A percentile compares a stretch with the other conserved stretches of the same genome.
These are phyloP conservation scores for Drymonia ruficornis DNA, from an alignment of 2,888 invertebrate species.

Conservation along the genomic window DNA sequence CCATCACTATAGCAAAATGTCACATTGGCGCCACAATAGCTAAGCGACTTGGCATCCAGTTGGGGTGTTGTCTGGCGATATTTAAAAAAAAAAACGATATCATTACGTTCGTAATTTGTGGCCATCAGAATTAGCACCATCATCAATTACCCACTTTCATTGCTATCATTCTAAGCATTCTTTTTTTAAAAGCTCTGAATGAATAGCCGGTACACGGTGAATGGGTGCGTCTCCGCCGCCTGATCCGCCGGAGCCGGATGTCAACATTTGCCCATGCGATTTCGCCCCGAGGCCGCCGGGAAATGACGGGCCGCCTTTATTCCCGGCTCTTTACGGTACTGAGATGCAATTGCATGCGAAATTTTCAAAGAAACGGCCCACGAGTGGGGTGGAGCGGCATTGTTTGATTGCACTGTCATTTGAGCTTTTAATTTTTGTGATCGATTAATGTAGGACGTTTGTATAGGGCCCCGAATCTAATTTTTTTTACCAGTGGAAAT, in stretches of 20 bases:
- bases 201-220: constrained; percentile 32
- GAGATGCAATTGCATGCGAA: constrained; percentile 62
- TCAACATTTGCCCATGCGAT: constrained; percentile 76
- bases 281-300: constrained; percentile 58
- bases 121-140: too few species aligned
- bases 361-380: constrained; percentile 49
- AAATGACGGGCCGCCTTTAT: constrained; percentile 71
- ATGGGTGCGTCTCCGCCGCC: constrained; percentile 35
- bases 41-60: too few species aligned
- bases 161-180: constrained; percentile 10
- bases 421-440: constrained; percentile 27
- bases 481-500: too few species aligned
- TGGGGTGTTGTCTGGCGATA: too few species aligned
- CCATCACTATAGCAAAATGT: too few species aligned
- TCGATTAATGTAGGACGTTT: neutral
- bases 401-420: constrained; percentile 20
- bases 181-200: constrained; percentile 17
- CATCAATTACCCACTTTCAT: too few species aligned
- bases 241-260: constrained; percentile 63
- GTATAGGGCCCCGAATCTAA: too few species aligned
- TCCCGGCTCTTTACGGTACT: constrained; percentile 47
- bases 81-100: too few species aligned
- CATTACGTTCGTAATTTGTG: too few species aligned
- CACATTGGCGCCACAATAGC: too few species aligned
- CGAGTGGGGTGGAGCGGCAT: constrained; percentile 25